phyloP scores from a whole-genome alignment of 2,797 vertebrate species.

The Staurois parvus region DNA sequence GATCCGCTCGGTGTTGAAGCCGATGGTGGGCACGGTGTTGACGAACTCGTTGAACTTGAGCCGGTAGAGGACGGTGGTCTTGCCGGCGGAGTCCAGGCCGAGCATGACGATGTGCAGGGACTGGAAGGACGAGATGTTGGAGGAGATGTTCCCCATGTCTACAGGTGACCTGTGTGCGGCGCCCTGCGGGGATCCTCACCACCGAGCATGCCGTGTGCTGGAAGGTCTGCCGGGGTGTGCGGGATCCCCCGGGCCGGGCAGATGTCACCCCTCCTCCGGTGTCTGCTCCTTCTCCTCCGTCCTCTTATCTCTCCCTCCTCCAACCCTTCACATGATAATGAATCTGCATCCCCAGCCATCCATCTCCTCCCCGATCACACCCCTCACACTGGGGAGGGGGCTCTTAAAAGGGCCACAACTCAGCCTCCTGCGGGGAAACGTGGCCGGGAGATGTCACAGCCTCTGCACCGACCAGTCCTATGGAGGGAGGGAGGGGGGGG shows the following conservation, averaged over 20 bases:
- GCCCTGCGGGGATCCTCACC: no score
- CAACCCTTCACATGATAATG: slow-evolving; percentile 57
- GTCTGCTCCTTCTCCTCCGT: slow-evolving; percentile 15
- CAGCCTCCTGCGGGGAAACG: background rate
- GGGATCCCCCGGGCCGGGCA: slow-evolving; percentile 1
- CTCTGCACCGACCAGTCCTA: no score
- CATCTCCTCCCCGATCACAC: slow-evolving; percentile 54
- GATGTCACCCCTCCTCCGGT: slow-evolving; percentile 12
- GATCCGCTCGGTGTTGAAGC: slow-evolving; percentile 97
- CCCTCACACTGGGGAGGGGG: slow-evolving; percentile 7
- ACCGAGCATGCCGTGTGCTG: background rate
- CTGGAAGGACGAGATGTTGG: slow-evolving; percentile 93
- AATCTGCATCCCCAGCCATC: slow-evolving; percentile 45
- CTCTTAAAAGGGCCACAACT: slow-evolving; percentile 39
- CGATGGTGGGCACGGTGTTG: slow-evolving; percentile 97
- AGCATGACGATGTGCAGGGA: slow-evolving; percentile 97
- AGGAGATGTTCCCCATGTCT: slow-evolving; percentile 92
- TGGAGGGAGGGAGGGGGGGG: no score
- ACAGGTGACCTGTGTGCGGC: background rate
- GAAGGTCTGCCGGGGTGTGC: background rate
- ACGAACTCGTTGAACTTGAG: slow-evolving; percentile 98
- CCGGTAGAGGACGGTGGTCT: slow-evolving; percentile 95
- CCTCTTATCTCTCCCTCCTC: slow-evolving; percentile 48
- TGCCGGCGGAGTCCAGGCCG: slow-evolving; percentile 95
- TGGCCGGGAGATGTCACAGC: background rate